These are phyloP conservation scores for Coremacera marginata DNA, from an alignment of 2,888 invertebrate species.

Conservation along the genomic window DNA sequence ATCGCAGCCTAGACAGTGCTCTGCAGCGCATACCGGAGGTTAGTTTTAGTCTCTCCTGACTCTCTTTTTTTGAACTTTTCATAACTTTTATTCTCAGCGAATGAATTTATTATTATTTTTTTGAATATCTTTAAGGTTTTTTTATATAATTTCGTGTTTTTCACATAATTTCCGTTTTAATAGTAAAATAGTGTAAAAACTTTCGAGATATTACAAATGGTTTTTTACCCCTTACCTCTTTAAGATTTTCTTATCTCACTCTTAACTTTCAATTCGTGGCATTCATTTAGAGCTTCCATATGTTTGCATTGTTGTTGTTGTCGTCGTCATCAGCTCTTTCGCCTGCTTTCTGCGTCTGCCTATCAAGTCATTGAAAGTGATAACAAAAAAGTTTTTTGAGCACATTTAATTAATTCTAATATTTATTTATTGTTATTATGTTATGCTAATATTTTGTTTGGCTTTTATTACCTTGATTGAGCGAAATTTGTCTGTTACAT, in stretches of 20 bases:
- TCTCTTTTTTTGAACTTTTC: not conserved
- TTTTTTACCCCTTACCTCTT: not conserved
- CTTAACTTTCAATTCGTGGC: constrained; percentile 6
- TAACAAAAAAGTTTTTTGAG: constrained; percentile 6
- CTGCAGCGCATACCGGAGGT: constrained; percentile 90
- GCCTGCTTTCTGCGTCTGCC: not conserved
- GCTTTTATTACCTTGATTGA: not conserved
- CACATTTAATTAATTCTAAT: not conserved
- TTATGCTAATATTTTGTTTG: not conserved
- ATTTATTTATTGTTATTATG: constrained; percentile 11
- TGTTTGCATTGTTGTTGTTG: not conserved
- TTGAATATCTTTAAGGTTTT: not conserved
- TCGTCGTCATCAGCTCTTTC: not conserved
- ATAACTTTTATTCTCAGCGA: not conserved
- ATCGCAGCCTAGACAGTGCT: constrained; percentile 90
- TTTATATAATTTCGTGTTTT: not conserved
- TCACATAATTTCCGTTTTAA: not conserved
- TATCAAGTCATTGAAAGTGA: constrained; percentile 19
- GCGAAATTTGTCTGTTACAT: too few relatives aligned
- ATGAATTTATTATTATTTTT: not conserved
- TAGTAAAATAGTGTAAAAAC: not conserved
- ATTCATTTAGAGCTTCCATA: not conserved
- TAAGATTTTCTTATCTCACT: not conserved
- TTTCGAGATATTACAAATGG: not conserved
- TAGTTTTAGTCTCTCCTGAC: constrained; percentile 46